Evolutionary conservation across 1,140 invertebrate species (phyloP).

Genomic region (Danaus melanippus): DNA sequence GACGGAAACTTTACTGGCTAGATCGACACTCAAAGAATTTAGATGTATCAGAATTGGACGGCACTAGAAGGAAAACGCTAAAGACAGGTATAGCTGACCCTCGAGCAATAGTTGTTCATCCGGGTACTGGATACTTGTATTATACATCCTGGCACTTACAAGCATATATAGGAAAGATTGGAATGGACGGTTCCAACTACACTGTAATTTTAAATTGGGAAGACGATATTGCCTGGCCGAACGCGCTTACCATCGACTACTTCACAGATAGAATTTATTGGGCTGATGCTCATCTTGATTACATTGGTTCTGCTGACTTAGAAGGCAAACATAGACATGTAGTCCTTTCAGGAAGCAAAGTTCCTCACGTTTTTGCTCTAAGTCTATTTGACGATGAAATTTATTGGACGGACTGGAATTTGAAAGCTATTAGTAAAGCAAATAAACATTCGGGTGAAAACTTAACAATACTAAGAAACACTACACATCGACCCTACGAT

Average conservation of each 20-base stretch:
- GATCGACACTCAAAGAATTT: slow-evolving; percentile 95
- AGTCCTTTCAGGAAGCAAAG: slow-evolving; percentile 83
- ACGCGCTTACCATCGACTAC: slow-evolving; percentile 97
- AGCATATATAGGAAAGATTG: slow-evolving; percentile 97
- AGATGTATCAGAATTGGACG: slow-evolving; percentile 93
- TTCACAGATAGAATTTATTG: slow-evolving; percentile 96
- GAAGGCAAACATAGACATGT: slow-evolving; percentile 89
- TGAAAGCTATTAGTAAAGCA: slow-evolving; percentile 88
- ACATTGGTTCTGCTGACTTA: slow-evolving; percentile 94
- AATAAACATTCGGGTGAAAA: slow-evolving; percentile 91
- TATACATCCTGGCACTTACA: slow-evolving; percentile 97
- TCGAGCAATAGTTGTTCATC: slow-evolving; percentile 94
- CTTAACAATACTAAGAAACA: slow-evolving; percentile 86
- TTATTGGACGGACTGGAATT: slow-evolving; percentile 99
- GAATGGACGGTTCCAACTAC: slow-evolving; percentile 96
- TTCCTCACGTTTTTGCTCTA: slow-evolving; percentile 96
- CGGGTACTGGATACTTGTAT: slow-evolving; percentile 94
- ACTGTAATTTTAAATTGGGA: slow-evolving; percentile 92
- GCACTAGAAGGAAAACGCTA: slow-evolving; percentile 91
- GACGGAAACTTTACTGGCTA: slow-evolving; percentile 97
- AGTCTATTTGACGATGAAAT: slow-evolving; percentile 95
- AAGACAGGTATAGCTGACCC: slow-evolving; percentile 92
- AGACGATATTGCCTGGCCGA: slow-evolving; percentile 97
- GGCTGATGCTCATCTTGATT: slow-evolving; percentile 98
- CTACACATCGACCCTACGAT: slow-evolving; percentile 95